phyloP scores from a whole-genome alignment of 2,113 vertebrate genomes.

The Caranx melampygus region DNA sequence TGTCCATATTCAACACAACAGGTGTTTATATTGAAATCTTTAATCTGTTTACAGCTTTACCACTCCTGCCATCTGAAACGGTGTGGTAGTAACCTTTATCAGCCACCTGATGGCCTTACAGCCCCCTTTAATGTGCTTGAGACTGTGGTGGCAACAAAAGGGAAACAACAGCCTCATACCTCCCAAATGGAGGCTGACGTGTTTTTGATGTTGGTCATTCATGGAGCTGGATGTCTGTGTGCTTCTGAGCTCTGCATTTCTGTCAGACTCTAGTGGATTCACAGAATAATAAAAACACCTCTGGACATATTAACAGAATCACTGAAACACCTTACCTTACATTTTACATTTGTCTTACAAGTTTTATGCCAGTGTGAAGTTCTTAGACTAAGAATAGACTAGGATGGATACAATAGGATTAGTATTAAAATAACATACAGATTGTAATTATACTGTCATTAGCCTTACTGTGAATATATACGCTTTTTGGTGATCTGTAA shows the following conservation, averaged over 20 bases:
- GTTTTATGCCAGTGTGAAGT: not conserved
- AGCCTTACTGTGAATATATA: too few species aligned
- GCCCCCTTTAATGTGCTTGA: not conserved
- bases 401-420: too few species aligned
- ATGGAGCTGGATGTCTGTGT: not conserved
- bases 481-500: too few species aligned
- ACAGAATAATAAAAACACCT: not conserved
- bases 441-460: too few species aligned
- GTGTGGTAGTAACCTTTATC: not conserved
- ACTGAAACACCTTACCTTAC: not conserved
- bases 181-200: not conserved
- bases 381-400: too few species aligned
- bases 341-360: not conserved
- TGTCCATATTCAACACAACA: not conserved
- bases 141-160: not conserved
- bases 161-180: not conserved
- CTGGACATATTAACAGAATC: too few species aligned
- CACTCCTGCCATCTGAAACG: not conserved
- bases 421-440: too few species aligned
- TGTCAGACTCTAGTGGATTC: not conserved
- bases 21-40: not conserved
- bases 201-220: not conserved
- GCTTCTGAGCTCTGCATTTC: not conserved
- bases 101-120: not conserved
- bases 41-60: not conserved